These are phyloP conservation scores for Sarcophaga rosellei DNA, from an alignment of 2,888 invertebrate species.

Conservation along the genomic window DNA sequence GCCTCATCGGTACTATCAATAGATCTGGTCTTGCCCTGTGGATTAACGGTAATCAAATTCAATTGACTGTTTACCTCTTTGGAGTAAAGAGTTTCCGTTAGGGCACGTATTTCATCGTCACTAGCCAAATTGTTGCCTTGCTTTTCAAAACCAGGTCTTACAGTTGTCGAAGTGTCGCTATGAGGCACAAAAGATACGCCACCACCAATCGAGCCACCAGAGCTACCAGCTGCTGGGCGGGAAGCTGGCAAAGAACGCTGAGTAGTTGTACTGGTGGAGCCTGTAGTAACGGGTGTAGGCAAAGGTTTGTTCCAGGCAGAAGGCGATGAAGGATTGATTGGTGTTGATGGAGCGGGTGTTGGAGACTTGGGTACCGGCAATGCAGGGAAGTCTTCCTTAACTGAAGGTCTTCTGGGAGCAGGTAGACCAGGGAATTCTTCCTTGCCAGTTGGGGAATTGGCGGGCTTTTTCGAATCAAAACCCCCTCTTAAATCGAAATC, in stretches of 20 bases:
- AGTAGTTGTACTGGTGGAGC: neutral
- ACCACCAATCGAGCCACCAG: slow-evolving; percentile 21
- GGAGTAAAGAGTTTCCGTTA: slow-evolving; percentile 87
- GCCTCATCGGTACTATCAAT: slow-evolving; percentile 87
- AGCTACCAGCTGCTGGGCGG: slow-evolving; percentile 18
- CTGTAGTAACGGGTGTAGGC: slow-evolving; percentile 46
- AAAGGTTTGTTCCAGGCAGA: slow-evolving; percentile 59
- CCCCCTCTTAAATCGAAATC: slow-evolving; percentile 73
- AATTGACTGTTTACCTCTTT: slow-evolving; percentile 90
- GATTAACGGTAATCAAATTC: slow-evolving; percentile 86
- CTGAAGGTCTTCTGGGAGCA: slow-evolving; percentile 70
- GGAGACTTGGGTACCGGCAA: slow-evolving; percentile 74
- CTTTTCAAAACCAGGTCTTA: slow-evolving; percentile 74
- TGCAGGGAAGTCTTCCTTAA: slow-evolving; percentile 77
- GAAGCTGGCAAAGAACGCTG: slow-evolving; percentile 3
- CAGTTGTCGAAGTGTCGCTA: slow-evolving; percentile 71
- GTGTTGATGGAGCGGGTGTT: slow-evolving; percentile 54
- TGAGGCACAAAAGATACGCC: slow-evolving; percentile 77
- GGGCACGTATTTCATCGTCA: slow-evolving; percentile 85
- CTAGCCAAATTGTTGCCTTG: slow-evolving; percentile 82
- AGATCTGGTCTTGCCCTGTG: slow-evolving; percentile 89
- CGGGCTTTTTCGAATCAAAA: slow-evolving; percentile 34
- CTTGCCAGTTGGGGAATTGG: slow-evolving; percentile 57
- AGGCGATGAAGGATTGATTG: slow-evolving; percentile 52
- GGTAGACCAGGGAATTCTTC: slow-evolving; percentile 71